Evolutionary conservation across 2,888 invertebrate genomes (phyloP).

Genomic region (Agonopterix alstromeriana): DNA sequence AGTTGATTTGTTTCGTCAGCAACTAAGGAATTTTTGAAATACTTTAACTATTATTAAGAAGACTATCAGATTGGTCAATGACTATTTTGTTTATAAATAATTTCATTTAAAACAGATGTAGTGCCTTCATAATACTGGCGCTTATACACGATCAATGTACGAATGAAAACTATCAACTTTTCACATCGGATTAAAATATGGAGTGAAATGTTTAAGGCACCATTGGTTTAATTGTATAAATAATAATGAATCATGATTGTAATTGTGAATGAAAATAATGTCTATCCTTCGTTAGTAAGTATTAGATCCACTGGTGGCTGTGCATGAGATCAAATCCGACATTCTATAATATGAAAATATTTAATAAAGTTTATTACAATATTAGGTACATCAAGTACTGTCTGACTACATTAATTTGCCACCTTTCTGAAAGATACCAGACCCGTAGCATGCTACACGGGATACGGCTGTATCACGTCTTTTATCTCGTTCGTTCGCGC

Average conservation of each 20-base stretch:
- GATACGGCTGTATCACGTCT: too few species aligned
- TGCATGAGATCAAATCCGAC: conserved; percentile 71
- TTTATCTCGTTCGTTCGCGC: too few species aligned
- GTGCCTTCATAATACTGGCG: conserved; percentile 22
- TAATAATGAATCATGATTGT: conserved; percentile 19
- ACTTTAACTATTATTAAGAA: neutral
- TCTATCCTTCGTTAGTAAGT: conserved; percentile 4
- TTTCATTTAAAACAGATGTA: conserved; percentile 16
- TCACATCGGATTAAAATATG: conserved; percentile 21
- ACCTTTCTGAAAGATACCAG: conserved; percentile 1
- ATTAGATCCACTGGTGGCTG: conserved; percentile 57
- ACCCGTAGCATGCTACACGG: too few species aligned
- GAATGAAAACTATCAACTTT: conserved; percentile 19
- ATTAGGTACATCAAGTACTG: neutral
- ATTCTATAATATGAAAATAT: conserved; percentile 15
- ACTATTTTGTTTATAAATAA: conserved; percentile 16
- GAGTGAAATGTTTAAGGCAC: conserved; percentile 53
- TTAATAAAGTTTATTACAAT: neutral
- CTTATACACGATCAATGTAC: conserved; percentile 6
- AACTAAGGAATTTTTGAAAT: neutral
- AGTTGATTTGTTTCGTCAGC: conserved; percentile 16
- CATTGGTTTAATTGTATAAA: conserved; percentile 44
- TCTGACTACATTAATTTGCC: neutral
- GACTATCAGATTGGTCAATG: conserved; percentile 7
- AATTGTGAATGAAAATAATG: conserved; percentile 16